Base-by-base conservation (phyloP, 2,888 invertebrate species). In the Tridacna gigas region DNA sequence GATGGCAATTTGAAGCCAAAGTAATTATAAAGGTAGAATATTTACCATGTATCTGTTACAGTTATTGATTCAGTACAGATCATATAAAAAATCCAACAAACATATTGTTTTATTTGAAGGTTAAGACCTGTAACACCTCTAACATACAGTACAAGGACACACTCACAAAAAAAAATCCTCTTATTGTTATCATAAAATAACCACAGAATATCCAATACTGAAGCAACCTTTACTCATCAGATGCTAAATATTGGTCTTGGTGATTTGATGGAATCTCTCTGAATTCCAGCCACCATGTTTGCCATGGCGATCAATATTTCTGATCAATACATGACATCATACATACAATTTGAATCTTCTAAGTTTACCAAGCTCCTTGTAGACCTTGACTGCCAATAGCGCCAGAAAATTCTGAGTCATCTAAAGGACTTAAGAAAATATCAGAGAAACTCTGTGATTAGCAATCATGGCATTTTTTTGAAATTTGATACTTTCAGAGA, bases 271-370 rank as follows among this genome's bases (percentile, higher is more conserved):
- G 83, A 83, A 83, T 83, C 83, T 79, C 65, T 45, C 73, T 65
- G 79, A 83, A 77, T 83, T 71, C 65, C 76, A 22, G 73, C 83
- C 73, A 65, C 83, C 83, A 83, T 83, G 65, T 76, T 83, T 79
- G 79, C 65, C 56, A 22, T 26, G 47, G 25, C 22, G 78, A 83
- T 83, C 83, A 83, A 83, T 83, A 83, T 51, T 20, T 69, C 69
- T 65, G 81, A 82, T 86, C 86, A 86, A 86, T 86, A 83, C 63
- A 63, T 75, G 80, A 83, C 78, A 83, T 80, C 80, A 82, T 78
- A 80, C 80, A 86, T 86, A 86, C 82, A 86, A 76, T 77, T 78
- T 56, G 76, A 76, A 76, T 82, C 79, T 82, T 75, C 79, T 37
- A 76, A 71, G 76, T 76, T 74, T 79, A 79, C 79, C 79, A 83